Conservation (phyloP, 2,888 invertebrate genomes). For the Pterobdella sp. region DNA sequence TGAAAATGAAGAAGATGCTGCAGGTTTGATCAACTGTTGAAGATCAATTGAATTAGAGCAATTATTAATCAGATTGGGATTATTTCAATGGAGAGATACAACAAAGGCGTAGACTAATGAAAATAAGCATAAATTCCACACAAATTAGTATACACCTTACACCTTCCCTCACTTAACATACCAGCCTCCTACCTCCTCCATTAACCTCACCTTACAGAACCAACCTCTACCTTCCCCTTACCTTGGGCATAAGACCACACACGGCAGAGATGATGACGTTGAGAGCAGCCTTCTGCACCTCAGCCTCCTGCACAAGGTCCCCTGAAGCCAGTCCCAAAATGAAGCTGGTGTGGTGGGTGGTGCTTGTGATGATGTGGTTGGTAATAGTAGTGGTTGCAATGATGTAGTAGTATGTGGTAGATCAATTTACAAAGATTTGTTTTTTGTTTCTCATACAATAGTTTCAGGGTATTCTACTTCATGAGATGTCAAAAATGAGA, state of each 20-base stretch:
- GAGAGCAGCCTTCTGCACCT: slow-evolving; percentile 82
- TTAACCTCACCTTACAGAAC: not conserved
- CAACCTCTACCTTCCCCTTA: slow-evolving; percentile 49
- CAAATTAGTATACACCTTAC: no score
- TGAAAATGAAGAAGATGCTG: no score
- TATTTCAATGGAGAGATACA: no score
- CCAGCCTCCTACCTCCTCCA: not conserved
- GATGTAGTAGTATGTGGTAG: not conserved
- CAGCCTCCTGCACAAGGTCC: slow-evolving; percentile 79
- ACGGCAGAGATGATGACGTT: slow-evolving; percentile 86
- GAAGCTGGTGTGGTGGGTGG: slow-evolving; percentile 58
- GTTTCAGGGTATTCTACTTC: not conserved
- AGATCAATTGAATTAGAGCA: no score
- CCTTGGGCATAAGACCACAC: slow-evolving; percentile 77
- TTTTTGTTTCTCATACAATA: not conserved
- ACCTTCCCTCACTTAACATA: not conserved
- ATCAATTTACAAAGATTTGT: not conserved
- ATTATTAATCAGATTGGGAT: no score
- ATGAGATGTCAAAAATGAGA: not conserved
- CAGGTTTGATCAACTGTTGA: no score
- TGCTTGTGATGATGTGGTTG: not conserved
- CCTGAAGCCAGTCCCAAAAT: slow-evolving; percentile 80
- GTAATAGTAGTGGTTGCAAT: not conserved
- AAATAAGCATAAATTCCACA: no score
- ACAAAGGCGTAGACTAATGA: no score